A percentile compares a stretch with the other conserved stretches of the same genome.
phyloP scores from a whole-genome alignment of 1,140 invertebrate species.

The Meloidogyne chitwoodi region DNA sequence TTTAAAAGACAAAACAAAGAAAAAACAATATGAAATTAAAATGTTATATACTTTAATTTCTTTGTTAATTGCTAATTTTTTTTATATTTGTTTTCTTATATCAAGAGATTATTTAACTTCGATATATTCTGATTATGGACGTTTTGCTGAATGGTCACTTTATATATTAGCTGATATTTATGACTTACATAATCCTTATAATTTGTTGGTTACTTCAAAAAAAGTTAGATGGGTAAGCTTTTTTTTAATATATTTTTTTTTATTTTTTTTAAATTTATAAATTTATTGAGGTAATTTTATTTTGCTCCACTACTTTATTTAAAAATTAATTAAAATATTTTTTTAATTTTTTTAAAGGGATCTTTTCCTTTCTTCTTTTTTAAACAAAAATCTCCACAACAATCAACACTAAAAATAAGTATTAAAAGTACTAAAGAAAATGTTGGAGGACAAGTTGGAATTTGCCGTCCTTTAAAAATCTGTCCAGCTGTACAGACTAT shows the following conservation, averaged over 20 bases:
- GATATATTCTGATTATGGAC: background rate
- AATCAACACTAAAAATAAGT: background rate
- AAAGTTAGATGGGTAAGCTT: background rate
- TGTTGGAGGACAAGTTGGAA: background rate
- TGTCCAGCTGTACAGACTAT: too few relatives aligned
- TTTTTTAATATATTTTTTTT: background rate
- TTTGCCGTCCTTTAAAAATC: background rate
- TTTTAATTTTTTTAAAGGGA: background rate
- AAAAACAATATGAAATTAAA: background rate
- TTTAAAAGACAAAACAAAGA: background rate
- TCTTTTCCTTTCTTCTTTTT: background rate
- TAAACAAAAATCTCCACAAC: background rate
- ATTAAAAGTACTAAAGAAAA: background rate
- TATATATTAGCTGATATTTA: conserved; percentile 14
- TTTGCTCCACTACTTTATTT: too few relatives aligned
- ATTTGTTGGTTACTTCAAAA: conserved; percentile 1
- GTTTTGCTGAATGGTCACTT: background rate
- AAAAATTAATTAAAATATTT: background rate
- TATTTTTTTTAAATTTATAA: background rate
- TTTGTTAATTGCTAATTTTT: background rate
- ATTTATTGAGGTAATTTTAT: too few relatives aligned
- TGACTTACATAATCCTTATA: background rate
- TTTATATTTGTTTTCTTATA: background rate
- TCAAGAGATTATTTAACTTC: background rate
- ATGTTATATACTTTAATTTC: conserved; percentile 1